Evolutionary conservation across 1,140 invertebrate species (phyloP), one percentile per base, ranked within the genome.

Genomic region (Dendrolimus kikuchii): DNA sequence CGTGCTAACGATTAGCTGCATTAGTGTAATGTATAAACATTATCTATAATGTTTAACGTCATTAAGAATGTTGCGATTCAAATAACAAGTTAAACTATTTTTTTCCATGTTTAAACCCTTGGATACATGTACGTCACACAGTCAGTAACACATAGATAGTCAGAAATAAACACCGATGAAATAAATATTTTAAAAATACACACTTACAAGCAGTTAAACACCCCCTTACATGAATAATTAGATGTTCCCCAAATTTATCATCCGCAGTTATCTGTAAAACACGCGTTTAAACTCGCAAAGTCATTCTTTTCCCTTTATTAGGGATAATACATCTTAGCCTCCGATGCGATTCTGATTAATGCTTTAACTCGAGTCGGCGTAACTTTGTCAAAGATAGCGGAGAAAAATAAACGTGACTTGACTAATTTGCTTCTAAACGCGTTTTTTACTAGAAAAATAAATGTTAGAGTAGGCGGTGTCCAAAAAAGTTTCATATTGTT

Each of bases 141-240:
- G 23, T 2, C 23, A 23, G n/a, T n/a, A n/a, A 23, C 23, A 23
- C 23, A 23, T 3, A 23, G 23, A 23, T 23, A 23, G 3, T 23
- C 23, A 23, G 23, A 23, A 23, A n/a, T n/a, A n/a, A n/a, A 23
- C 23, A 23, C 23, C 23, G 23, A 3, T 23, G 3, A 23, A 23
- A 23, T 23, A 23, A 23, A 23, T 23, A 23, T 23, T 23, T 23
- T 23, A 23, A 23, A 23, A 2, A 23, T 23, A 23, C 23, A 23
- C 23, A 83, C 82, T 81, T 80, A 84, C 75, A 68, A 64, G 61
- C 68, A 73, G 74, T 77, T 78, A 77, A 77, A 77, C 78, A 75
- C 73, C 80, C 80, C 83, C 77, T 74, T 72, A 84, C 81, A 81
- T 82, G 82, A 86, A 84, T 84, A 84, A 86, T 86, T 86, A 86